Evolutionary conservation across 2,113 vertebrate species (phyloP), one percentile per base, ranked within the genome.

Genomic region (Hemibagrus wyckioides): DNA sequence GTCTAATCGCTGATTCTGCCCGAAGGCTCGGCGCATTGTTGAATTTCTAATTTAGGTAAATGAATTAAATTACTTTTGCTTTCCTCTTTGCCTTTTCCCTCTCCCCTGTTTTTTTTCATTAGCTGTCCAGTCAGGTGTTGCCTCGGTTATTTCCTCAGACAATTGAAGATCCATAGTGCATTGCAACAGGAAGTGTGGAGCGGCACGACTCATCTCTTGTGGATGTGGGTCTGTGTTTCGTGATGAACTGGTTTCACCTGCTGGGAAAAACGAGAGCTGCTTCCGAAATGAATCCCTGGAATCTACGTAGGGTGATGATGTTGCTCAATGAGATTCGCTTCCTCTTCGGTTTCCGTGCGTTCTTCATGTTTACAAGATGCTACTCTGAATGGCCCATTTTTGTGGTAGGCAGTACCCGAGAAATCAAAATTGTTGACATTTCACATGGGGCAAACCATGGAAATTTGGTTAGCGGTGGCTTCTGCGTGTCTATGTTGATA

Each of bases 1-100:
- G 28, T 90, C 28, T 93, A 92, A 94, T 94, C 93, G 89, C 92
- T 92, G 90, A 92, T 92, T 83, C 80, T 90, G 93, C 95, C 91
- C 61, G 59, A 90, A 93, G 94, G 89, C 88, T 86, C 75, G 82
- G 91, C 50, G 89, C 87, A 91, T 92, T 93, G 91, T 92, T 91
- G 85, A 82, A 91, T 92, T 92, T 92, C 86, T 92, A 94, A 95
- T 94, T 93, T 92, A 92, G 59, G 82, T 88, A 92, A 93, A 93
- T 92, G 83, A 92, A 87, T 88, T 87, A 91, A 92, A 92, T 91
- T 75, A 89, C 90, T 88, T 86, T 65, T 67, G 71, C 69, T 86
- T 82, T 56, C 71, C 17, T 75, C 67, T 83, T 83, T 65, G 28
- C 54, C 30, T 2, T 2, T 50, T 61, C 21, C 57, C 56, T 73